These are phyloP conservation scores for Pedetes capensis DNA, from an alignment of 2,113 vertebrate species.

Conservation along the genomic window DNA sequence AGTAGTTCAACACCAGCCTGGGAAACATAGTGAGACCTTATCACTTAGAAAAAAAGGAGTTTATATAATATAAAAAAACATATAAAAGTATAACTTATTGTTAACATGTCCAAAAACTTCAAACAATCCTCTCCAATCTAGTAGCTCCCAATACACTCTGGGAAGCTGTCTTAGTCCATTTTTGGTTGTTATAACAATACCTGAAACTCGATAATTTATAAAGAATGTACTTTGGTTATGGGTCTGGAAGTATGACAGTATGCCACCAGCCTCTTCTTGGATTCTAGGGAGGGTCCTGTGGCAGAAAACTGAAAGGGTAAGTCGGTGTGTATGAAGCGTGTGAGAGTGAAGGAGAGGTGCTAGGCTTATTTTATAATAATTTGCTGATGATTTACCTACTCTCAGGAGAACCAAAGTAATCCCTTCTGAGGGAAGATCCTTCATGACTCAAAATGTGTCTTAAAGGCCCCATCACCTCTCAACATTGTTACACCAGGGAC, in stretches of 20 bases:
- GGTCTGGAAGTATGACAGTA: not conserved
- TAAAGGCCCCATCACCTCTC: not conserved
- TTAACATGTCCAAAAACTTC: not conserved
- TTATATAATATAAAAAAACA: not conserved
- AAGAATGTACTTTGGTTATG: not conserved
- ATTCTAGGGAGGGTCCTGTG: not conserved
- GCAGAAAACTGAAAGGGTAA: not conserved
- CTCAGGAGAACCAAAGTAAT: not conserved
- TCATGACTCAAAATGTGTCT: not conserved
- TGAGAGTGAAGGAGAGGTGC: not conserved
- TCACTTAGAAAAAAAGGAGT: too few species aligned
- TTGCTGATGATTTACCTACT: not conserved
- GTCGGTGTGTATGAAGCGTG: fast-evolving
- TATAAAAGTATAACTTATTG: not conserved
- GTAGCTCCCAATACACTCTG: not conserved
- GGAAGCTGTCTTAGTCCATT: not conserved
- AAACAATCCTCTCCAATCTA: not conserved
- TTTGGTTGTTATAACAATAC: not conserved
- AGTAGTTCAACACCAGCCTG: too few species aligned
- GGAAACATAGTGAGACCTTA: too few species aligned
- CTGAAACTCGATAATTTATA: not conserved
- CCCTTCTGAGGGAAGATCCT: not conserved
- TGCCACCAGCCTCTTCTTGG: not conserved
- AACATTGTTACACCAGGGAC: too few species aligned
- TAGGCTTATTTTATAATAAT: not conserved